Percentiles rank a stretch among this genome's conserved stretches.
Evolutionary conservation across 2,113 vertebrate genomes (phyloP).

Genomic region (Myodes glareolus): DNA sequence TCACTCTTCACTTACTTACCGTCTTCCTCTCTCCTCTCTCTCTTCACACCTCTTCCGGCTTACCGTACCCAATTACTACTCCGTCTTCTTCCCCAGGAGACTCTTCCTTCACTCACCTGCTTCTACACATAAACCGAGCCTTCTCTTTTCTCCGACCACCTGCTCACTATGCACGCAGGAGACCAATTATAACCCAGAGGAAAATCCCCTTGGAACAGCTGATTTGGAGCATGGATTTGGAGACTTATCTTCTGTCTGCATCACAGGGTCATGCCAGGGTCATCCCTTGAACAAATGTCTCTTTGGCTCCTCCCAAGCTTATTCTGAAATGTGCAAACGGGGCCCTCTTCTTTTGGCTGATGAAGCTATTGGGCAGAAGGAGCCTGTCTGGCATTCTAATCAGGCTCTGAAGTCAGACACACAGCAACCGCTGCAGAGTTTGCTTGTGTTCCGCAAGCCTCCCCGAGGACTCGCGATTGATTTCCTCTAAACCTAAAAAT

Average conservation of each 20-base stretch:
- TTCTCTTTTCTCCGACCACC: constrained; percentile 58
- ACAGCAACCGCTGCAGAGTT: constrained; percentile 36
- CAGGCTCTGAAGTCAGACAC: constrained; percentile 36
- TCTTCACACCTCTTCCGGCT: not conserved
- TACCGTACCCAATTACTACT: not conserved
- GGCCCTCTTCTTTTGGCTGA: constrained; percentile 58
- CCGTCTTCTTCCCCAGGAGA: constrained; percentile 56
- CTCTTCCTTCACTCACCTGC: constrained; percentile 48
- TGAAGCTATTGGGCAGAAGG: constrained; percentile 54
- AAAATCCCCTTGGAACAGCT: constrained; percentile 78
- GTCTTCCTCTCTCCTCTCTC: not conserved
- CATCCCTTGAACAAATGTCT: constrained; percentile 48
- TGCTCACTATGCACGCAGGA: constrained; percentile 66
- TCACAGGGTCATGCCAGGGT: constrained; percentile 58
- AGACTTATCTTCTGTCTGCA: constrained; percentile 70
- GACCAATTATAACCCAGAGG: constrained; percentile 60
- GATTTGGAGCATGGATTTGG: constrained; percentile 66
- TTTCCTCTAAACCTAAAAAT: not conserved
- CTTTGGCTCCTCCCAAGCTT: constrained; percentile 55
- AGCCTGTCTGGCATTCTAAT: constrained; percentile 53
- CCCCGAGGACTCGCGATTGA: constrained; percentile 30
- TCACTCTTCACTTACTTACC: not conserved
- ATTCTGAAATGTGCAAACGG: constrained; percentile 51
- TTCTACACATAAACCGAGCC: constrained; percentile 64
- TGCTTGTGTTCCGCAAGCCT: constrained; percentile 19